Evolutionary conservation across 1,140 invertebrate genomes (phyloP).

Genomic region (Homalodisca vitripennis): DNA sequence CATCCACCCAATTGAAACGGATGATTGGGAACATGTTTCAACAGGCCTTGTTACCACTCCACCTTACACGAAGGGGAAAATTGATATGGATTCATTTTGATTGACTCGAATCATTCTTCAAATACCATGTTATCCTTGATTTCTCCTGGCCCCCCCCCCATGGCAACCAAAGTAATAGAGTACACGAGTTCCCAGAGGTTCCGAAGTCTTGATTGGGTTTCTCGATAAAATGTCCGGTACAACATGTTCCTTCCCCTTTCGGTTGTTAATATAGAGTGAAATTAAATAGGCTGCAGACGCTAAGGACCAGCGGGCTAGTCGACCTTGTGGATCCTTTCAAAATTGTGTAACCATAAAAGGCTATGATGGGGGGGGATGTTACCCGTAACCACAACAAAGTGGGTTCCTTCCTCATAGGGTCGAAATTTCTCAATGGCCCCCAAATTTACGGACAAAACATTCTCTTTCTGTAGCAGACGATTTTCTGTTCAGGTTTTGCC

Average conservation of each 20-base stretch:
- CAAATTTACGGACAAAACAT: conserved; percentile 31
- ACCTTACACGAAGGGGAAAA: not conserved
- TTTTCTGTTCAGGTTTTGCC: not conserved
- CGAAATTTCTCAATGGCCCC: conserved; percentile 29
- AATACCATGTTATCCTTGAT: not conserved
- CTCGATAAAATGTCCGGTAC: not conserved
- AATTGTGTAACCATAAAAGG: conserved; percentile 40
- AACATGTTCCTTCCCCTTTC: conserved; percentile 34
- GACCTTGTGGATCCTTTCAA: conserved; percentile 41
- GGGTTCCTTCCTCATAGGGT: conserved; percentile 46
- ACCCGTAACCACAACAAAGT: conserved; percentile 38
- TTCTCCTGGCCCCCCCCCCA: too few species aligned
- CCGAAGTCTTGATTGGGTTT: not conserved
- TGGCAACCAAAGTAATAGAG: not conserved
- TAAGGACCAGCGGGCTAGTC: conserved; percentile 44
- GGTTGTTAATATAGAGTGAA: conserved; percentile 44
- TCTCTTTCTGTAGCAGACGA: not conserved
- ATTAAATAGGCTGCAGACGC: conserved; percentile 38
- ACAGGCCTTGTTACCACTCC: not conserved
- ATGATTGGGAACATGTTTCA: not conserved
- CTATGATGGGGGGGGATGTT: too few species aligned
- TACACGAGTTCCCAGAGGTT: not conserved
- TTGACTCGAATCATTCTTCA: not conserved
- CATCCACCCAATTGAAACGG: not conserved
- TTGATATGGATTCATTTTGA: not conserved